Evolutionary conservation across 2,888 invertebrate genomes (phyloP), one percentile per base, ranked within the genome.

Genomic region (Sinhomidia bicolor): DNA sequence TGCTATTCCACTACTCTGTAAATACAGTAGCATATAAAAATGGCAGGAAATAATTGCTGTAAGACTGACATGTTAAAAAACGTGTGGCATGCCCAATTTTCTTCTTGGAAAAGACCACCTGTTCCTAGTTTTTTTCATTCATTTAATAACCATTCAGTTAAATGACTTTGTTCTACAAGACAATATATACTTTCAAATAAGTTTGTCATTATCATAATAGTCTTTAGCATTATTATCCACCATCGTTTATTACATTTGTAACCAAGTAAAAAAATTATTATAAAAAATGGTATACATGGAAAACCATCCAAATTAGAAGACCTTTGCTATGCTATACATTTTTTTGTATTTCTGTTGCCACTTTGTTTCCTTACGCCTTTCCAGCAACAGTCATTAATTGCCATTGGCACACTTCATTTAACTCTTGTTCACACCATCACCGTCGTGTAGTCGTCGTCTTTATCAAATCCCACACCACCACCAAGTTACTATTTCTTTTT

Each of bases 371-470:
- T 71, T 71, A 41, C 20, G 41, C 41, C 2, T 44, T 41, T 10
- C 44, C 68, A 62, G 14, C 26, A 41, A 44, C 68, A 3, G 10
- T 20, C 71, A 41, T 44, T 71, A 71, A 44, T 17, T 71, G 71
- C 71, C 71, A 74, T 74, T 23, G 26, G 47, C 47, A 47, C 74
- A 74, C 74, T 47, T 74, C 74, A 74, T 74, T 74, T 74, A 74
- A 74, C 47, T 74, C 74, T 14, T 74, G 20, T 74, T 74, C 74
- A 26, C 44, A 74, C 47, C 44, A 47, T 47, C 74, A 47, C 47
- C 20, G 23, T 23, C 41, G 17, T 36, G 26, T 44, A 9, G 23
- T 23, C 41, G 17, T 36, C 68, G 17, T 36, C 68, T 0, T 5
- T 17, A n/a, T 17, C n/a, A 47, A 47, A 47, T 12, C 47, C 47